Evolutionary conservation across 1,140 invertebrate genomes (phyloP).

Genomic region (Acromyrmex heyeri): DNA sequence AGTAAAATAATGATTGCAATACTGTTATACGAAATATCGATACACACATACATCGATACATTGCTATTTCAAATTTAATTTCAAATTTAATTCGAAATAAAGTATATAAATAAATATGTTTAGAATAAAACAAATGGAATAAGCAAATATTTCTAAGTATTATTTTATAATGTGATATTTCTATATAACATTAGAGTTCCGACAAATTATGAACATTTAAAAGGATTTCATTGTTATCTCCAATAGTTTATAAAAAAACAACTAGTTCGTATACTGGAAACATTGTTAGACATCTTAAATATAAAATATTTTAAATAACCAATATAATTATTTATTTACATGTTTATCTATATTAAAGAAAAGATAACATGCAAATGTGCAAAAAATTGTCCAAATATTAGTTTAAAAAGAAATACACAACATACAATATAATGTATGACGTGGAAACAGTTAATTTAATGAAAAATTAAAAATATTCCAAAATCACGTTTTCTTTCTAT

Average conservation of each 20-base stretch:
- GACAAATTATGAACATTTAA: not conserved
- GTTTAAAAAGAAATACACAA: no score
- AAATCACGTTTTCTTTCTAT: not conserved
- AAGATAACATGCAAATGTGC: no score
- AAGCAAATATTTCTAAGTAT: not conserved
- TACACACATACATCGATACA: not conserved
- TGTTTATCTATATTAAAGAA: no score
- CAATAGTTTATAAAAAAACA: not conserved
- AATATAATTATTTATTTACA: no score
- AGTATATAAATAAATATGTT: not conserved
- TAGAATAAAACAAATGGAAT: not conserved
- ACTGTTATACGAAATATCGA: not conserved
- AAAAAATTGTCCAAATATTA: no score
- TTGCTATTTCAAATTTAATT: not conserved
- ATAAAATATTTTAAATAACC: no score
- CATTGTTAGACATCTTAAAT: not conserved
- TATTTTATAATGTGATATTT: not conserved
- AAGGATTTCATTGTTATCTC: not conserved
- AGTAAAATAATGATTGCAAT: slow-evolving; percentile 30
- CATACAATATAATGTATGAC: not conserved
- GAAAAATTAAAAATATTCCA: not conserved
- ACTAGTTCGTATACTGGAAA: not conserved
- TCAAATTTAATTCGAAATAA: slow-evolving; percentile 1
- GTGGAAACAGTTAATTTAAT: not conserved
- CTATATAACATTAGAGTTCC: not conserved